Percentiles rank a stretch among this genome's conserved stretches.
These are phyloP conservation scores for Lerista edwardsae DNA, from an alignment of 2,797 vertebrate genomes.

Conservation along the genomic window DNA sequence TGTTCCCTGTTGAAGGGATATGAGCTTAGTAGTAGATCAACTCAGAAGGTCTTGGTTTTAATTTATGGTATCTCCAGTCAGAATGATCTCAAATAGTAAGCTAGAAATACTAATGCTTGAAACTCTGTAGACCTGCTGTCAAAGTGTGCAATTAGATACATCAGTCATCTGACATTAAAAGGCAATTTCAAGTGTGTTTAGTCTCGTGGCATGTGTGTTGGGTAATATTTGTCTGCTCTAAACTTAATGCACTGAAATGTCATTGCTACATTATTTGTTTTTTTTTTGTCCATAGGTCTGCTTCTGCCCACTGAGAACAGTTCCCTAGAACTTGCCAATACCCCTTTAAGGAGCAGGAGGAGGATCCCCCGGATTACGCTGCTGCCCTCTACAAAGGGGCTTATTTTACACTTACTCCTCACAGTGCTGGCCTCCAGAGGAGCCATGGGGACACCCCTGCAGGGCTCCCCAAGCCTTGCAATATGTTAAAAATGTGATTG, in stretches of 20 bases:
- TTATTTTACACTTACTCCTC: no score
- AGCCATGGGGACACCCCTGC: no score
- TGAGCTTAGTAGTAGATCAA: background rate
- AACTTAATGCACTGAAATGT: background rate
- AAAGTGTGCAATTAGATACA: background rate
- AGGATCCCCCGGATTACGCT: no score
- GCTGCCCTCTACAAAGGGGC: no score
- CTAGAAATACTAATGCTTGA: background rate
- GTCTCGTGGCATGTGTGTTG: background rate
- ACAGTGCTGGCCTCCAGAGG: no score
- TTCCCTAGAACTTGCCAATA: no score
- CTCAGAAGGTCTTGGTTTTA: background rate
- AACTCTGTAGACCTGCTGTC: background rate
- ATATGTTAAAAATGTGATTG: no score
- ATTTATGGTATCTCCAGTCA: background rate
- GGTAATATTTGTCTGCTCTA: background rate
- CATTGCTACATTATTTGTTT: background rate
- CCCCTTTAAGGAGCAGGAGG: no score
- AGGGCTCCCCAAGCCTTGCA: background rate
- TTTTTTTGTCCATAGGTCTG: background rate
- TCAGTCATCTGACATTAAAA: background rate
- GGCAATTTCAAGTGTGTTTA: no score
- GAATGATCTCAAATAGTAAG: background rate
- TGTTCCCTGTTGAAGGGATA: background rate
- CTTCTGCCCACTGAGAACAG: background rate